phyloP scores from a whole-genome alignment of 2,113 vertebrate species.

The Phyllostomus discolor region DNA sequence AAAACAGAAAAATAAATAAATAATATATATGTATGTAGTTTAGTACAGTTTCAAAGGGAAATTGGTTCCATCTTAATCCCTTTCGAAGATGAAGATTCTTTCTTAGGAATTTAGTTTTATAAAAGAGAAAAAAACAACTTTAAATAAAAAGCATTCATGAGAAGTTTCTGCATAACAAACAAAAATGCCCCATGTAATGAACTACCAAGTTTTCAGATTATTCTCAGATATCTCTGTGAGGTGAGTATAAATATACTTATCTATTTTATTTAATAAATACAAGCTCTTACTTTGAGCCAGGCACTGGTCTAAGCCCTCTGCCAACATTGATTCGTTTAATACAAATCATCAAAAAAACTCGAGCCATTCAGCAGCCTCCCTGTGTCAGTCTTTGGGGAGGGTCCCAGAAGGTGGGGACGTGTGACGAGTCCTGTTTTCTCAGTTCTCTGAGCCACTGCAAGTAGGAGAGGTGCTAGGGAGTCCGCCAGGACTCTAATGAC shows the following conservation, averaged over 20 bases:
- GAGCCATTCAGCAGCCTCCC: not conserved
- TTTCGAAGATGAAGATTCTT: constrained; percentile 62
- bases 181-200: constrained; percentile 27
- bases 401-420: not conserved
- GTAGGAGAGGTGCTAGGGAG: not conserved
- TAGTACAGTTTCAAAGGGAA: constrained; percentile 62
- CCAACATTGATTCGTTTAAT: not conserved
- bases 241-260: not conserved
- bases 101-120: constrained; percentile 68
- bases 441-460: not conserved
- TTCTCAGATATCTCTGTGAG: not conserved
- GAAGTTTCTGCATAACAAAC: constrained; percentile 70
- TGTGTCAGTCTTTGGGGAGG: not conserved
- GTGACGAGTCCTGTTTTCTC: not conserved
- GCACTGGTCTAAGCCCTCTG: not conserved
- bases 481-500: not conserved
- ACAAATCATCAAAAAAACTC: not conserved
- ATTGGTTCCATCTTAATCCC: constrained; percentile 63
- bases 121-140: not conserved
- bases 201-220: constrained; percentile 55
- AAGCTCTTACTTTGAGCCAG: not conserved
- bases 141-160: constrained; percentile 67
- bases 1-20: too few species aligned
- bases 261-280: constrained; percentile 12
- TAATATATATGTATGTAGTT: constrained; percentile 1